A percentile compares a stretch with the other conserved stretches of the same genome.
phyloP scores from a whole-genome alignment of 2,888 invertebrate species.

The Rhagium mordax region DNA sequence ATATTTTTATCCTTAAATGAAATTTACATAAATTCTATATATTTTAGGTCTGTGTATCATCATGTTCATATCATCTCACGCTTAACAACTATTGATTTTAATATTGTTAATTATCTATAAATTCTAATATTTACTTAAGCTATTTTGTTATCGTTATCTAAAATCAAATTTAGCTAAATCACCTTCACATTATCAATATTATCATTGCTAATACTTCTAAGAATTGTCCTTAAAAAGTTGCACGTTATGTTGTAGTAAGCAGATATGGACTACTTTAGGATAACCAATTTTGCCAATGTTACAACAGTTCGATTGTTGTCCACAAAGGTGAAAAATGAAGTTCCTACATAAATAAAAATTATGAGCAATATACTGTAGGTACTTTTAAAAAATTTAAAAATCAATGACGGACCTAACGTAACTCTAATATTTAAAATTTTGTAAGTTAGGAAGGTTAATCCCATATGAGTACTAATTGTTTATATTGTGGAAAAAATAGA shows the following conservation, averaged over 20 bases:
- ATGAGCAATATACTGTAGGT: no score
- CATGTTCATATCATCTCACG: constrained; percentile 18
- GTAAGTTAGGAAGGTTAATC: no score
- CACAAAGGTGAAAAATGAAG: not conserved
- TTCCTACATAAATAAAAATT: no score
- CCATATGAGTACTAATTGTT: no score
- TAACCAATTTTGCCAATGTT: not conserved
- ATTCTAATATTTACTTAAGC: not conserved
- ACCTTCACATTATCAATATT: not conserved
- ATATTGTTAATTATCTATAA: not conserved
- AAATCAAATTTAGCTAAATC: not conserved
- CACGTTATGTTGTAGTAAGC: not conserved
- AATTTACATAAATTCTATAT: not conserved
- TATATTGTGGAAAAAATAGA: no score
- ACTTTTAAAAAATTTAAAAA: no score
- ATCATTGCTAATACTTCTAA: constrained; percentile 3
- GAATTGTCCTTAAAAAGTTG: constrained; percentile 39
- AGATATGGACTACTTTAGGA: not conserved
- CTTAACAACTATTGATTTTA: not conserved
- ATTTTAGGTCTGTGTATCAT: not conserved
- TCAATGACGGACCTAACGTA: no score
- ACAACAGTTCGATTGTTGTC: not conserved
- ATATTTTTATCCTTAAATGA: no score
- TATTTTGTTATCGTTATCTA: not conserved
- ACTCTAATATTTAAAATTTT: no score